Percentiles rank a stretch among this genome's conserved stretches.
Evolutionary conservation across 2,888 invertebrate species (phyloP).

Genomic region (Tipula unca): DNA sequence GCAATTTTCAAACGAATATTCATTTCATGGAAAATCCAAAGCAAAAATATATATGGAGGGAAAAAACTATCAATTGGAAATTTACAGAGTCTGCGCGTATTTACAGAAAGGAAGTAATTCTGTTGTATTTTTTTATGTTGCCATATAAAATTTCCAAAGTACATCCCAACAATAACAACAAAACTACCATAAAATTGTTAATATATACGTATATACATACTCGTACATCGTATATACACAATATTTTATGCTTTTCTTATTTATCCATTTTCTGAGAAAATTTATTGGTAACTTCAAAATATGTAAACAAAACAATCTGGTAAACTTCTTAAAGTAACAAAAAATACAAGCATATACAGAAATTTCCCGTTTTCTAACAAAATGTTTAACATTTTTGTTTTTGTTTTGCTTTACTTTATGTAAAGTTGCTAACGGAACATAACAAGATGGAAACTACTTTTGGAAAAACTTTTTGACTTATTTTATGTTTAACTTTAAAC

Average conservation of each 20-base stretch:
- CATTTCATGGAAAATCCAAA: neutral
- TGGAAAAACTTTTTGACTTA: neutral
- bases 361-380: neutral
- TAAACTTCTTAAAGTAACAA: neutral
- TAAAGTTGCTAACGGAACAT: neutral
- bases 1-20: neutral
- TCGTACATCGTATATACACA: neutral
- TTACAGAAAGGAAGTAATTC: neutral
- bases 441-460: neutral
- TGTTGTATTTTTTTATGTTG: neutral
- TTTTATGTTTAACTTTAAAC: neutral
- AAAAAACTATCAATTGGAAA: neutral
- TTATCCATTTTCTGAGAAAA: neutral
- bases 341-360: neutral
- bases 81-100: neutral
- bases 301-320: slow-evolving; percentile 8
- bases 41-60: neutral
- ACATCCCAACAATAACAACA: neutral
- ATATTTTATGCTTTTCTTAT: neutral
- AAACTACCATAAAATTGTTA: neutral
- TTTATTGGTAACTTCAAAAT: neutral
- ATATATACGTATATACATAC: neutral
- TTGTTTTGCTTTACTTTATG: neutral
- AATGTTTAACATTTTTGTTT: neutral
- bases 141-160: neutral